Evolutionary conservation across 2,797 vertebrate species (phyloP).

Genomic region (Tokudaia tokunoshimensis): DNA sequence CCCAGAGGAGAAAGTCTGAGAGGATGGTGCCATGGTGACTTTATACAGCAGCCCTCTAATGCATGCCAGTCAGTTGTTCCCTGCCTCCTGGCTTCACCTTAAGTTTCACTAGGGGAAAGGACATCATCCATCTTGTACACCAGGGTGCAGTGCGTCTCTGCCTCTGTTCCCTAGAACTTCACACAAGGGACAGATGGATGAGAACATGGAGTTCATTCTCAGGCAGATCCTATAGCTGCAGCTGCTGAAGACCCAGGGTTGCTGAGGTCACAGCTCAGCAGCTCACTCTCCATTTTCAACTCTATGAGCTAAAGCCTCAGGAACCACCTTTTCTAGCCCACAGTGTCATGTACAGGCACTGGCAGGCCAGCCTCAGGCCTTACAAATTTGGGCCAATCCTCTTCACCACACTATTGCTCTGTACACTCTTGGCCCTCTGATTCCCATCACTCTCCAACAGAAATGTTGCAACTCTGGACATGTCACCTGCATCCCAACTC

Average conservation of each 20-base stretch:
- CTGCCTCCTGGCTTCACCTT: too few relatives aligned
- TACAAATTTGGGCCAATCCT: not conserved
- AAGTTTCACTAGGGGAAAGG: too few relatives aligned
- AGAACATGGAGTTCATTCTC: constrained; percentile 93
- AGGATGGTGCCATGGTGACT: too few relatives aligned
- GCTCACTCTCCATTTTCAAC: too few relatives aligned
- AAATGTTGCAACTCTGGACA: too few relatives aligned
- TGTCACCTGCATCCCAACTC: too few relatives aligned
- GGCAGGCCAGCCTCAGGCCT: not conserved
- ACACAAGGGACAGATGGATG: constrained; percentile 92
- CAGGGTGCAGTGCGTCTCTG: not conserved
- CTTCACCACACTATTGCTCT: not conserved
- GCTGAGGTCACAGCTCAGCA: not conserved
- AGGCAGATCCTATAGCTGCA: constrained; percentile 95
- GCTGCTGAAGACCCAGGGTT: constrained; percentile 88
- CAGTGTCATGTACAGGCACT: not conserved
- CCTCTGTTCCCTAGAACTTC: too few relatives aligned
- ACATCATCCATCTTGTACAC: too few relatives aligned
- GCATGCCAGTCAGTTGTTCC: too few relatives aligned
- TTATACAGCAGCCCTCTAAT: too few relatives aligned
- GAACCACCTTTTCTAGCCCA: not conserved
- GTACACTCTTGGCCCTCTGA: not conserved
- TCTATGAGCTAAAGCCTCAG: too few relatives aligned
- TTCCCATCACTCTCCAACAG: not conserved
- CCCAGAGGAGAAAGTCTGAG: too few relatives aligned